Conservation (phyloP, 2,113 vertebrate genomes). For the Anser brachyrhynchus region DNA sequence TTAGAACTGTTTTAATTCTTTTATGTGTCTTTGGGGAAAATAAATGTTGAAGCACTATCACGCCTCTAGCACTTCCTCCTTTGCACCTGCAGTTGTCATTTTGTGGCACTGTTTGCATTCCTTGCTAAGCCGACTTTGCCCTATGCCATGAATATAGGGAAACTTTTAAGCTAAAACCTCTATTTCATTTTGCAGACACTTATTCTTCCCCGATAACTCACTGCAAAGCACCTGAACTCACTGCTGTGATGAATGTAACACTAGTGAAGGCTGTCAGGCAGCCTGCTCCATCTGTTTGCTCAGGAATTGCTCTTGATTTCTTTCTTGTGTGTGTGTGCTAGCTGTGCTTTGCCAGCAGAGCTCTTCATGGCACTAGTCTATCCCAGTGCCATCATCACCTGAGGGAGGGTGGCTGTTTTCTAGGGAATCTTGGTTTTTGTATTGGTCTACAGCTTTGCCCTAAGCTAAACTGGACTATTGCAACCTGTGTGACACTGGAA, state of each 20-base stretch:
- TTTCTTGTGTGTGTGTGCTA: not conserved
- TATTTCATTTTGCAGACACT: not conserved
- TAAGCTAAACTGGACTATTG: not conserved
- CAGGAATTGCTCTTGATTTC: not conserved
- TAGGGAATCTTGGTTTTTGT: not conserved
- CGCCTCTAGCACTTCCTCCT: not conserved
- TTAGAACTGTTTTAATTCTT: slow-evolving; percentile 26
- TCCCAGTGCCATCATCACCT: not conserved
- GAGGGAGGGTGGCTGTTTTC: not conserved
- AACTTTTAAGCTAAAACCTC: not conserved
- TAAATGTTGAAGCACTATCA: slow-evolving; percentile 49
- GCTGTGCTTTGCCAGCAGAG: not conserved
- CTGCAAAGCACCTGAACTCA: not conserved
- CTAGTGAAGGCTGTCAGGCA: not conserved
- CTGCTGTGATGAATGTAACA: rapidly evolving
- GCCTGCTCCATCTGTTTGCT: not conserved
- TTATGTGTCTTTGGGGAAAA: slow-evolving; percentile 23
- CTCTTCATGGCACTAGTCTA: too few species aligned
- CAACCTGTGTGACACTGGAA: not conserved
- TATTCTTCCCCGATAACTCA: not conserved
- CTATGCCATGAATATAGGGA: not conserved
- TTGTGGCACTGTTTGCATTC: not conserved
- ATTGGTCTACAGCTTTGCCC: not conserved
- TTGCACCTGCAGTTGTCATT: slow-evolving; percentile 36
- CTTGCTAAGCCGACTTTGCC: not conserved